Percentiles rank a stretch among this genome's conserved stretches.
Evolutionary conservation across 2,113 vertebrate genomes (phyloP).

Genomic region (Psilopsiagon aymara): DNA sequence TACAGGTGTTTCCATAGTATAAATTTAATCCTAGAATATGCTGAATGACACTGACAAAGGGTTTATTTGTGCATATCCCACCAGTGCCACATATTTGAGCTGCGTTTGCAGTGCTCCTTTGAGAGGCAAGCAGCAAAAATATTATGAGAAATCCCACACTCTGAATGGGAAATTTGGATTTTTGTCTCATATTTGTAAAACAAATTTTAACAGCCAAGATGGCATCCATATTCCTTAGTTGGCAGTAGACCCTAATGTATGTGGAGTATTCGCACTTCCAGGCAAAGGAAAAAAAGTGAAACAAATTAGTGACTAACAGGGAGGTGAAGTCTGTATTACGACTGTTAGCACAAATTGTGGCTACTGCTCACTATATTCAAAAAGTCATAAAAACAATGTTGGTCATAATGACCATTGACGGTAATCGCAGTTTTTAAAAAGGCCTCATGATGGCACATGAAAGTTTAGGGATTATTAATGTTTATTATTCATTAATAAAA

Average conservation of each 20-base stretch:
- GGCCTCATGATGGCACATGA: rapidly evolving
- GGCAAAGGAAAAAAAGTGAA: background rate
- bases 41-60: background rate
- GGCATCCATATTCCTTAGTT: background rate
- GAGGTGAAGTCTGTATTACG: background rate
- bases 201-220: background rate
- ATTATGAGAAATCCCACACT: background rate
- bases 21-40: background rate
- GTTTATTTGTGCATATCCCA: background rate
- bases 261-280: background rate
- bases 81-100: rapidly evolving
- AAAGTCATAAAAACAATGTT: background rate
- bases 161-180: background rate
- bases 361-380: background rate
- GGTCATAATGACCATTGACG: background rate
- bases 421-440: background rate
- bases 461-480: background rate
- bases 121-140: background rate
- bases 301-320: background rate
- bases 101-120: background rate
- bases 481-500: background rate
- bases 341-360: background rate
- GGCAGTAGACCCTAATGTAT: background rate
- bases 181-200: background rate
- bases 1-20: background rate